Base-by-base conservation (phyloP, 2,113 vertebrate genomes). In the Leptobrachium ailaonicum region DNA sequence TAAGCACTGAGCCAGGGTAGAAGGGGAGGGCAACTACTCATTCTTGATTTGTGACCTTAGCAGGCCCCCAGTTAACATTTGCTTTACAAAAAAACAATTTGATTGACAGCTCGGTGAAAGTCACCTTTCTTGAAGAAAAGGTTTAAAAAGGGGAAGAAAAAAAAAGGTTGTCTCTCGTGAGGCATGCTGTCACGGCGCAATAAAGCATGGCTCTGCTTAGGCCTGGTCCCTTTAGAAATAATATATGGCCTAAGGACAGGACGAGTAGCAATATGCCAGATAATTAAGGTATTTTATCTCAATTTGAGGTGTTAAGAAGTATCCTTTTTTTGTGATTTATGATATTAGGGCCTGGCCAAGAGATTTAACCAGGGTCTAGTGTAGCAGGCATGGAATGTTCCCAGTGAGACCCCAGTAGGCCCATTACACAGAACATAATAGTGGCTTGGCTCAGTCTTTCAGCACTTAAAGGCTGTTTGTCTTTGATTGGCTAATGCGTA, bases 261-360 rank as follows among this genome's bases (percentile, higher is more conserved):
- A 89, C 91, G 86, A 89, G 87, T 83, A 89, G 82, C 87, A 88
- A 89, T 91, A 87, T 85, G 90, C 88, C 88, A 92, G 91, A 90
- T 91, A 92, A 89, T 53, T 84, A 88, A 90, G 86, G 91, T 82
- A 80, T 91, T 94, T 94, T 91, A 90, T 96, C 93, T 95, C 92
- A 90, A 96, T 95, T 91, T 91, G 89, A 91, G 90, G 90, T 91
- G 92, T 88, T 93, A 83, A 91, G 91, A 90, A 91, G 91, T 88
- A 88, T 94, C 92, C 92, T 88, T 90, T 88, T 88, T 87, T 70
- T 76, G 86, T 94, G 93, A 95, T 94, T 93, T 93, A 94, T 88
- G 89, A 88, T 32, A 69, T 53, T 41, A 20, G 2, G 75, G 79
- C 69, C 47, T 78, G 83, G 66, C 72, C 0, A 0, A 75, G 82